Percentiles rank a stretch among this genome's conserved stretches.
phyloP scores from a whole-genome alignment of 1,140 invertebrate genomes.

The Drosophila mayri region DNA sequence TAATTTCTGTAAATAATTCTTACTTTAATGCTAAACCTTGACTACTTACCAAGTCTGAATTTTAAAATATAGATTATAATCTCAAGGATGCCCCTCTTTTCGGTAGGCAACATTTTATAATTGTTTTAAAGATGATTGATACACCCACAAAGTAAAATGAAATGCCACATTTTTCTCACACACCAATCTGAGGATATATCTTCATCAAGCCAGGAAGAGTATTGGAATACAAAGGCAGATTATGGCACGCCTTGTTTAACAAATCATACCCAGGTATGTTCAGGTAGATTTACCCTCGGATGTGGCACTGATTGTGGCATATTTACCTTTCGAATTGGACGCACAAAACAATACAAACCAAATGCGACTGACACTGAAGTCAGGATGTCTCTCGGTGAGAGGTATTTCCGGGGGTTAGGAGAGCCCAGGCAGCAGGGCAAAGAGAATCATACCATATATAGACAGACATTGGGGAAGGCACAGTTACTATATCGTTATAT shows the following conservation, averaged over 20 bases:
- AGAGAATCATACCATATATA: constrained; percentile 40
- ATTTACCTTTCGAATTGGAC: constrained; percentile 62
- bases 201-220: constrained; percentile 7
- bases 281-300: constrained; percentile 1
- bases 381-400: constrained; percentile 23
- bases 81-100: not conserved
- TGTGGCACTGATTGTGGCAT: constrained; percentile 58
- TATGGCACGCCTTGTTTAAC: constrained; percentile 64
- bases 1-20: not conserved
- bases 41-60: not conserved
- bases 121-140: not conserved
- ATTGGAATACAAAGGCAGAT: constrained; percentile 50
- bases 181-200: constrained; percentile 3
- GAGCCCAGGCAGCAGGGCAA: not conserved
- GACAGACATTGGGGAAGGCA: constrained; percentile 66
- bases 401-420: constrained; percentile 4
- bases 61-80: not conserved
- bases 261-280: constrained; percentile 58
- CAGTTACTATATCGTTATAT: constrained; percentile 67
- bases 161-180: constrained; percentile 2
- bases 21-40: not conserved
- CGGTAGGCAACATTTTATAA: not conserved
- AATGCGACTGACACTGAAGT: constrained; percentile 48
- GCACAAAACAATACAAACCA: constrained; percentile 33
- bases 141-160: constrained; percentile 5